Base-by-base conservation (phyloP, 2,797 vertebrate genomes). In the Glyptemys insculpta region DNA sequence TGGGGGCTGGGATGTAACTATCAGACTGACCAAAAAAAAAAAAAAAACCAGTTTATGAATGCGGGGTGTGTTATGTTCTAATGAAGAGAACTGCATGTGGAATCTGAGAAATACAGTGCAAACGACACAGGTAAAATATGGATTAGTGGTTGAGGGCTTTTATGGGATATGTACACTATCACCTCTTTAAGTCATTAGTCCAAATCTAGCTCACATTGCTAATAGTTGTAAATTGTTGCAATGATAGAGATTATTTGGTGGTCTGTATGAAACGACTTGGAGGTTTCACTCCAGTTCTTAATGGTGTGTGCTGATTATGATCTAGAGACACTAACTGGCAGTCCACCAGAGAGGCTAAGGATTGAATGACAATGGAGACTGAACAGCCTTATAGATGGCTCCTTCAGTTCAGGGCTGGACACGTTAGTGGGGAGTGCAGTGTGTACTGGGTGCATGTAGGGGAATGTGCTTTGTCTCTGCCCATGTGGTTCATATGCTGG, bases 31-130 rank as follows among this genome's bases (percentile, higher is more conserved):
- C 62, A 19, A 19, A 68, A 68, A 62, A 3, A 23, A 72, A 47
- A 47, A 76, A 79, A 56, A 19, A 12, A 2, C 76, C n/a, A 76
- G 81, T 88, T 41, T 41, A 23, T 59, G 53, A 62, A 14, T 5
- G 34, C 50, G 0, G 11, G 91, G 56, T 2, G 0, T 3, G 81
- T 86, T 84, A 65, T 93, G 52, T 54, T 83, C 86, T 34, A 8
- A 54, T 50, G 18, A 12, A 84, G 86, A 50, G 65, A 52, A 74
- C 50, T 79, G 80, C 56, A 87, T 59, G 7, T 25, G 27, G 84
- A 94, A 10, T 86, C 54, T 79, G 0, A 5, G 0, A 0, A 47
- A 12, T 0, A 3, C 8, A 68, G 82, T 72, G 27, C 0, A 0
- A 65, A 44, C 81, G 0, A 0, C 0, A 0, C 23, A 56, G 7